Evolutionary conservation across 2,888 invertebrate genomes (phyloP).

Genomic region (Meandrusa payeni): DNA sequence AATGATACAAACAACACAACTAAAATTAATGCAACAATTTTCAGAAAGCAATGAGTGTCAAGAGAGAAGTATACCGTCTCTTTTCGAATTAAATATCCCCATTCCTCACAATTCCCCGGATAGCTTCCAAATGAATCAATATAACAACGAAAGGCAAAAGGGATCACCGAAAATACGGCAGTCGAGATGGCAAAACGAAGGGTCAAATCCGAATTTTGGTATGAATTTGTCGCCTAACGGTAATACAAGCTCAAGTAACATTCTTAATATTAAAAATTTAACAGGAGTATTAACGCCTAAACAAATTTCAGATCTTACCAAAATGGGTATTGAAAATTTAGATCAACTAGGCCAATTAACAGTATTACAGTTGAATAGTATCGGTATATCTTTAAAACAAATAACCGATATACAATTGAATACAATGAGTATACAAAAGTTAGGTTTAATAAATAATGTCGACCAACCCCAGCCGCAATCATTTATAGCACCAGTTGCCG

Average conservation of each 20-base stretch:
- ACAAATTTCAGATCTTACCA: conserved; percentile 80
- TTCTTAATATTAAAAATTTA: conserved; percentile 80
- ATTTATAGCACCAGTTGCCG: conserved; percentile 41
- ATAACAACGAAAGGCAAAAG: conserved; percentile 61
- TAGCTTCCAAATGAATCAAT: conserved; percentile 48
- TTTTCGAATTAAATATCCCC: conserved; percentile 71
- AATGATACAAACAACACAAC: conserved; percentile 74
- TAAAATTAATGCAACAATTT: conserved; percentile 67
- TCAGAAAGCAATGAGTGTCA: conserved; percentile 52
- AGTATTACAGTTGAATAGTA: conserved; percentile 80
- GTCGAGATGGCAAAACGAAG: conserved; percentile 75
- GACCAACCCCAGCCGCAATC: conserved; percentile 48
- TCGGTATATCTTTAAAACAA: conserved; percentile 81
- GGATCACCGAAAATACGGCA: conserved; percentile 71
- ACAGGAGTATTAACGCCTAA: conserved; percentile 78
- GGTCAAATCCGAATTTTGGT: conserved; percentile 51
- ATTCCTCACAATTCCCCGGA: conserved; percentile 56
- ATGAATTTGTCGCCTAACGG: conserved; percentile 49
- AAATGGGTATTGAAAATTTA: conserved; percentile 82
- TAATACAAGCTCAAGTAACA: conserved; percentile 50
- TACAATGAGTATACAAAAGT: conserved; percentile 80
- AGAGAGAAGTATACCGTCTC: conserved; percentile 64
- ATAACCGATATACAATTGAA: conserved; percentile 83
- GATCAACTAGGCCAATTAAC: conserved; percentile 82
- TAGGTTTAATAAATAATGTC: conserved; percentile 67